These are phyloP conservation scores for Ammodytes marinus DNA, from an alignment of 2,113 vertebrate genomes.

Conservation along the genomic window DNA sequence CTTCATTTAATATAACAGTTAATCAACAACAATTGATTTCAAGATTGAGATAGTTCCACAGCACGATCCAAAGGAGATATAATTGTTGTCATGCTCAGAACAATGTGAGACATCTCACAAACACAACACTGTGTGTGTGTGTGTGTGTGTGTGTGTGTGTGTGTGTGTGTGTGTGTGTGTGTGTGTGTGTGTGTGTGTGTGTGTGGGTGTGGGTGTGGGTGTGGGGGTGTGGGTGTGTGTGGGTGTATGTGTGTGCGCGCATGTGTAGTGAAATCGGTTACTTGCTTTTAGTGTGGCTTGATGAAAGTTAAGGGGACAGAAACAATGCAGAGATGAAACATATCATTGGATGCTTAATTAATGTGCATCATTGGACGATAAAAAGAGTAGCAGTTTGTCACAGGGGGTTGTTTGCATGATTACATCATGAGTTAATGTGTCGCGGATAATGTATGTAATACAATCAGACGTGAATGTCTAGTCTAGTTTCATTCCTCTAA, in stretches of 20 bases:
- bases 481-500: constrained; percentile 4
- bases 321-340: background rate
- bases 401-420: background rate
- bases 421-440: constrained; percentile 28
- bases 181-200: background rate
- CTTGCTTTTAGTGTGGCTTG: background rate
- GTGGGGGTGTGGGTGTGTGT: background rate
- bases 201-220: background rate
- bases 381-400: background rate
- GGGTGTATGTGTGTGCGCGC: background rate
- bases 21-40: no score
- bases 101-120: constrained; percentile 16
- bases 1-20: background rate
- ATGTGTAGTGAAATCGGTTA: background rate
- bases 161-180: background rate
- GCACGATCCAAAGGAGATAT: background rate
- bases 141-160: background rate
- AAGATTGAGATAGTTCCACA: background rate
- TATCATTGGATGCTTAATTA: background rate
- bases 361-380: background rate
- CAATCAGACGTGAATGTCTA: background rate
- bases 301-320: background rate
- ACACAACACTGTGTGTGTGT: background rate
- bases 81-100: background rate
- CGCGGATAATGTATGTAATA: constrained; percentile 25